These are phyloP conservation scores for Homarus gammarus DNA, from an alignment of 2,888 invertebrate genomes.

Conservation along the genomic window DNA sequence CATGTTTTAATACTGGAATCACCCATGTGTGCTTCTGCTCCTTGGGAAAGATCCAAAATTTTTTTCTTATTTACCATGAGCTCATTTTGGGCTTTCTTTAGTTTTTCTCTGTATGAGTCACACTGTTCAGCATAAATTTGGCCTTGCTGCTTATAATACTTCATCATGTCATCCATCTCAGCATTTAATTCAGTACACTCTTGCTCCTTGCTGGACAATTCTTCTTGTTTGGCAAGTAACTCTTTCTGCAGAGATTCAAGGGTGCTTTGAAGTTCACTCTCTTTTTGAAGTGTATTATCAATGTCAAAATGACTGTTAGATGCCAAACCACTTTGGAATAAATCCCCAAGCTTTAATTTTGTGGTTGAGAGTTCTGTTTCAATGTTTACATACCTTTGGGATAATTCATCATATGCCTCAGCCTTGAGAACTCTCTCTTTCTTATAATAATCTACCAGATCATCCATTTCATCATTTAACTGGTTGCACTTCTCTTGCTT, in stretches of 20 bases:
- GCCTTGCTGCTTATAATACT: conserved; percentile 32
- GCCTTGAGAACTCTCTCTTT: not conserved
- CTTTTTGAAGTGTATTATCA: not conserved
- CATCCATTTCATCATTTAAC: conserved; percentile 22
- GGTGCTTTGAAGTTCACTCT: not conserved
- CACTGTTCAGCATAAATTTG: not conserved
- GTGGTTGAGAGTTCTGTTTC: conserved; percentile 23
- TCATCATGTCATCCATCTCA: conserved; percentile 59
- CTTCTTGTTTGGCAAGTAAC: not conserved
- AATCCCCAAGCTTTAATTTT: not conserved
- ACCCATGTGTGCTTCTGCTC: not conserved
- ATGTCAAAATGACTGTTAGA: not conserved
- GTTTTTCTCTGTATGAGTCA: not conserved
- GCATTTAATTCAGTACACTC: conserved; percentile 39
- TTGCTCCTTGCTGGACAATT: conserved; percentile 33
- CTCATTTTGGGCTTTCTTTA: conserved; percentile 14
- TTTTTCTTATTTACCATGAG: conserved; percentile 22
- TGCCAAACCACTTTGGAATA: not conserved
- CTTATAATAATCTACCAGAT: conserved; percentile 35
- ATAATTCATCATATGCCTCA: not conserved
- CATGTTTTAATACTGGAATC: not conserved
- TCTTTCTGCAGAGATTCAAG: conserved; percentile 9
- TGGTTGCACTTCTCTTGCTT: conserved; percentile 10
- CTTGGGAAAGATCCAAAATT: not conserved
- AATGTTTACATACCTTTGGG: not conserved